These are phyloP conservation scores for Siniperca undulata DNA, from an alignment of 2,797 vertebrate genomes.

Conservation along the genomic window DNA sequence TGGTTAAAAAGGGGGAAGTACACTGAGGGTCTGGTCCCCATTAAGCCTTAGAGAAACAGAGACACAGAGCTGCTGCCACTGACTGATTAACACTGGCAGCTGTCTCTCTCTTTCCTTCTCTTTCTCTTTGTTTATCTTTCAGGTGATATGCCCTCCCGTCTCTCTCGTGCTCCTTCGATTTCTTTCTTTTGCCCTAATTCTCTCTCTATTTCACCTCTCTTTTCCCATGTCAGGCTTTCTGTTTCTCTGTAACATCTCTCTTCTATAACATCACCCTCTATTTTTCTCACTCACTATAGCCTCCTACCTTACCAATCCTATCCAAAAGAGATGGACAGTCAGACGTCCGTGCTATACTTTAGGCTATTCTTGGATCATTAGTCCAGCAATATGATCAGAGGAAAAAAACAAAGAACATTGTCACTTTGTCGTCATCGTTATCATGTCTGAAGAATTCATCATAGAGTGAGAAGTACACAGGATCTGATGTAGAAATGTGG, in stretches of 20 bases:
- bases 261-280: not conserved
- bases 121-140: slow-evolving; percentile 33
- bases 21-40: slow-evolving; percentile 40
- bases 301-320: not conserved
- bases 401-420: not conserved
- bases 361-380: slow-evolving; percentile 28
- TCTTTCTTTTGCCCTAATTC: not conserved
- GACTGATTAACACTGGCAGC: slow-evolving; percentile 74
- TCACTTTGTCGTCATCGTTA: not conserved
- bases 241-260: slow-evolving; percentile 4
- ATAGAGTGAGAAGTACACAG: not conserved
- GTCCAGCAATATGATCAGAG: not conserved
- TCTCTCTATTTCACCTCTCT: slow-evolving; percentile 3
- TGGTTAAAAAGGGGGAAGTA: not conserved
- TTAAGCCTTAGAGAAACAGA: slow-evolving; percentile 48
- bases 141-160: slow-evolving; percentile 29
- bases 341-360: not conserved
- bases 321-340: slow-evolving; percentile 24
- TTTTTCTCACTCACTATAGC: slow-evolving; percentile 6
- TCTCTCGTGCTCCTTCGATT: slow-evolving; percentile 19
- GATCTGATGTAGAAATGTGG: not conserved
- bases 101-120: slow-evolving; percentile 49
- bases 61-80: slow-evolving; percentile 63
- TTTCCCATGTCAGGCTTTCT: not conserved
- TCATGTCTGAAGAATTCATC: slow-evolving; percentile 1